A percentile compares a stretch with the other conserved stretches of the same genome.
phyloP scores from a whole-genome alignment of 2,888 invertebrate species.

The Dioctria linearis region DNA sequence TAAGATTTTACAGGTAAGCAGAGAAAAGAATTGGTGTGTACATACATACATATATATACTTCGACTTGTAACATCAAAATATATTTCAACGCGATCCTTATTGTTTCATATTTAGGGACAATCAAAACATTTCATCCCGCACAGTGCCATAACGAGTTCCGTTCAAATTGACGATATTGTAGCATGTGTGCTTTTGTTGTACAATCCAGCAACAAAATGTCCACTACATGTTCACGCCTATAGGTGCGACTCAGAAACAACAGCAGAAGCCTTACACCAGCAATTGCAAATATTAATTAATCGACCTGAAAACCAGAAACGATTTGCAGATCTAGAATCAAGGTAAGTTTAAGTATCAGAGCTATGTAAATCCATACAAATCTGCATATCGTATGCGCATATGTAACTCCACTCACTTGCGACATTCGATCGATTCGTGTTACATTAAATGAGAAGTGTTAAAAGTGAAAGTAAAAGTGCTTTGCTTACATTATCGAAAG shows the following conservation, averaged over 20 bases:
- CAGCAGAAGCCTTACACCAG: slow-evolving; percentile 88
- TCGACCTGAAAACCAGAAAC: slow-evolving; percentile 88
- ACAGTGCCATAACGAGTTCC: slow-evolving; percentile 93
- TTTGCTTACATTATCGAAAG: not conserved
- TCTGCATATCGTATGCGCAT: not conserved
- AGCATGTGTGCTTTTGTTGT: slow-evolving; percentile 91
- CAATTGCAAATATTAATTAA: slow-evolving; percentile 88
- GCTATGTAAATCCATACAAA: slow-evolving; percentile 63
- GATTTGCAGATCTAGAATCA: slow-evolving; percentile 85
- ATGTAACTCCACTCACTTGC: no score
- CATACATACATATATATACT: not conserved
- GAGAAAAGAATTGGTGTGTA: no score
- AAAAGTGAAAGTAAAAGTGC: slow-evolving; percentile 42
- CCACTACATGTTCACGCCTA: slow-evolving; percentile 97
- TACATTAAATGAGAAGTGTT: not conserved
- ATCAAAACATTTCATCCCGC: slow-evolving; percentile 95
- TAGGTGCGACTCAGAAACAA: slow-evolving; percentile 94
- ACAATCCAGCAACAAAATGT: slow-evolving; percentile 94
- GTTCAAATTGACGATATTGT: slow-evolving; percentile 94
- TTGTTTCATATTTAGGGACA: slow-evolving; percentile 69
- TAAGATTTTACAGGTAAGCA: slow-evolving; percentile 87
- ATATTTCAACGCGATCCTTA: slow-evolving; percentile 13
- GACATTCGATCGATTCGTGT: no score
- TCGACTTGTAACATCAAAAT: not conserved
- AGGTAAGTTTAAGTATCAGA: slow-evolving; percentile 66